These are phyloP conservation scores for Macrocentrus cingulum DNA, from an alignment of 1,140 invertebrate species.

Conservation along the genomic window DNA sequence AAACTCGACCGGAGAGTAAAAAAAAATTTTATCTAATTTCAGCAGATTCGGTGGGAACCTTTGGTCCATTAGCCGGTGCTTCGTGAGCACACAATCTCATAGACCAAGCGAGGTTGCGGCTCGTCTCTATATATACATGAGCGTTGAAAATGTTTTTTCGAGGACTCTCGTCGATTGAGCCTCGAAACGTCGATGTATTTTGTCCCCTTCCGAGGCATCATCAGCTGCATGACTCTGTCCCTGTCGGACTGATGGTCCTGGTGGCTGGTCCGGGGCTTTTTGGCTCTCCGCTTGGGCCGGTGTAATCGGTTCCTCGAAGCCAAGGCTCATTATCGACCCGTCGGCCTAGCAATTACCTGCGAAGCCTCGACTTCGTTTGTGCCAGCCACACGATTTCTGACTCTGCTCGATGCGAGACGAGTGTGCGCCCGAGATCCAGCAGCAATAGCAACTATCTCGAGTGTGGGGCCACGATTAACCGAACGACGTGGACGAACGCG, in stretches of 20 bases:
- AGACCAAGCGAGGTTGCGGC: slow-evolving; percentile 15
- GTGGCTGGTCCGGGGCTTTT: slow-evolving; percentile 38
- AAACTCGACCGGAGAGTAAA: slow-evolving; percentile 1
- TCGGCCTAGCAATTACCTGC: slow-evolving; percentile 61
- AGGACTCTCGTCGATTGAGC: neutral
- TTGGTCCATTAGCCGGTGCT: slow-evolving; percentile 27
- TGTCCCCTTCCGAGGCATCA: slow-evolving; percentile 2
- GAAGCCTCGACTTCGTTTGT: slow-evolving; percentile 50
- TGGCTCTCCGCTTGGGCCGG: slow-evolving; percentile 53
- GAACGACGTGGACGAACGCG: slow-evolving; percentile 11
- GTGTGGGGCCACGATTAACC: neutral
- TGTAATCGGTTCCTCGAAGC: slow-evolving; percentile 61
- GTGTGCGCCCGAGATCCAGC: neutral
- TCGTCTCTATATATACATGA: too few relatives aligned
- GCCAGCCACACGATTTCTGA: slow-evolving; percentile 19
- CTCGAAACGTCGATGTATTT: slow-evolving; percentile 11
- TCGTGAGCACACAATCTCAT: slow-evolving; percentile 22
- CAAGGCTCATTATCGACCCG: slow-evolving; percentile 61
- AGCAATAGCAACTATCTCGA: neutral
- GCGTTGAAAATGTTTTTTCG: slow-evolving; percentile 7
- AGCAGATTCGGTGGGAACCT: slow-evolving; percentile 26
- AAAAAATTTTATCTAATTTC: slow-evolving; percentile 27
- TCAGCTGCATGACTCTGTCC: slow-evolving; percentile 3
- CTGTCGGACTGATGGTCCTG: slow-evolving; percentile 14
- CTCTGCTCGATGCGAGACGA: neutral